These are phyloP conservation scores for Mastacembelus armatus DNA, from an alignment of 2,797 vertebrate species.

Conservation along the genomic window DNA sequence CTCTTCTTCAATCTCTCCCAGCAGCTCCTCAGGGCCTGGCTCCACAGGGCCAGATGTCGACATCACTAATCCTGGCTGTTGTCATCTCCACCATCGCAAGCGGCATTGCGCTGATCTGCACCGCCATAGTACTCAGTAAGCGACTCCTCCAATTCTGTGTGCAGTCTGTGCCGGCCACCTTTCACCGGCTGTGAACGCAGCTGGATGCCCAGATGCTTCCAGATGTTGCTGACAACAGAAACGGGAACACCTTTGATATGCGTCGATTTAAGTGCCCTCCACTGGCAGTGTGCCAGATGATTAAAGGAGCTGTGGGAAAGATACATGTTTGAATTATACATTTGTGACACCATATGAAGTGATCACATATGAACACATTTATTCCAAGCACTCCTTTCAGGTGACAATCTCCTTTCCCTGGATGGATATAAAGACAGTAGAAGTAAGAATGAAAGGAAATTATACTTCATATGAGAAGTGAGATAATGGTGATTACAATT, in stretches of 20 bases:
- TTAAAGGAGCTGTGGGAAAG: conserved; percentile 13
- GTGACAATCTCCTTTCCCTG: conserved; percentile 28
- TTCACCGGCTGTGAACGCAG: conserved; percentile 82
- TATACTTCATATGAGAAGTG: conserved; percentile 19
- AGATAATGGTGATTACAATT: conserved; percentile 18
- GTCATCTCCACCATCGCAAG: conserved; percentile 86
- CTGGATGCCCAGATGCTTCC: conserved; percentile 28
- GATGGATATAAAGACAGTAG: conserved; percentile 23
- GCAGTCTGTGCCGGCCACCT: conserved; percentile 81
- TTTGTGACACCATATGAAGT: conserved; percentile 14
- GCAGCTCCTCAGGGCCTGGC: conserved; percentile 70
- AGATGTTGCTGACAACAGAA: conserved; percentile 49
- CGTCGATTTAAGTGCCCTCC: conserved; percentile 16
- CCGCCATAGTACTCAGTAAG: conserved; percentile 90
- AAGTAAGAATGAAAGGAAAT: conserved; percentile 22
- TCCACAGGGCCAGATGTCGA: conserved; percentile 80
- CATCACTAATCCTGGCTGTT: conserved; percentile 87
- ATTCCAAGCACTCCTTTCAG: conserved; percentile 31
- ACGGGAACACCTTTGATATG: conserved; percentile 33
- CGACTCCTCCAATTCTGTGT: conserved; percentile 82
- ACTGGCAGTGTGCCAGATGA: conserved; percentile 10
- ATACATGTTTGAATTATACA: conserved; percentile 12
- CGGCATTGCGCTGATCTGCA: conserved; percentile 86
- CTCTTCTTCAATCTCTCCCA: conserved; percentile 18
- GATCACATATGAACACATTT: conserved; percentile 43